phyloP scores from a whole-genome alignment of 1,140 invertebrate genomes.

The Thalassaphorura encarpata region DNA sequence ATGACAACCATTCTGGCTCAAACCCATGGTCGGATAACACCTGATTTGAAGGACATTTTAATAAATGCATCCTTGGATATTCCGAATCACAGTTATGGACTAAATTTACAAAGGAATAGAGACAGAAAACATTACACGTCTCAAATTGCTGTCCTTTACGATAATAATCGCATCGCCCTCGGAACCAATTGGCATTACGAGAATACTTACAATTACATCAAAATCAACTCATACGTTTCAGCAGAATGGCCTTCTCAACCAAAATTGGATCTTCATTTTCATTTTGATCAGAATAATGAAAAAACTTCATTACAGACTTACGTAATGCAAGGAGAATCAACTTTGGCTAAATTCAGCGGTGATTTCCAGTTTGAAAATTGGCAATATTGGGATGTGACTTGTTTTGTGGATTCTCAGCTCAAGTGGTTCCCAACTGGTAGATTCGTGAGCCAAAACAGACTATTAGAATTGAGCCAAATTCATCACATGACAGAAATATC shows the following conservation, averaged over 20 bases:
- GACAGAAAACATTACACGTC: neutral
- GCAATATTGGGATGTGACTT: slow-evolving; percentile 3
- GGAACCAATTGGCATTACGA: slow-evolving; percentile 13
- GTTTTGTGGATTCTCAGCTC: neutral
- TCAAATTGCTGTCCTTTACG: neutral
- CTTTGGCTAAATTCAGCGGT: neutral
- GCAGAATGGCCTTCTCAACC: slow-evolving; percentile 1
- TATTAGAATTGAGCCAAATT: neutral
- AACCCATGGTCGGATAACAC: too few relatives aligned
- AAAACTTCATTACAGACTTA: neutral
- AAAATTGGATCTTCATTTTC: slow-evolving; percentile 3
- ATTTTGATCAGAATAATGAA: neutral
- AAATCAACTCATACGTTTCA: slow-evolving; percentile 12
- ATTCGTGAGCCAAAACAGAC: slow-evolving; percentile 5
- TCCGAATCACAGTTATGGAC: slow-evolving; percentile 5
- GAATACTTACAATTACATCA: neutral
- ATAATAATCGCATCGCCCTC: neutral
- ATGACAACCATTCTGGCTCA: too few relatives aligned
- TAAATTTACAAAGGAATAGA: slow-evolving; percentile 7
- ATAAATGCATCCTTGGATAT: neutral
- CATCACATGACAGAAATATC: slow-evolving; percentile 2
- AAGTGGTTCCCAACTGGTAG: neutral
- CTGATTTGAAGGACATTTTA: too few relatives aligned
- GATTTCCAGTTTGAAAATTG: neutral
- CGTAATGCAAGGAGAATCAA: neutral